Evolutionary conservation across 2,888 invertebrate species (phyloP).

Genomic region (Arctia plantaginis): DNA sequence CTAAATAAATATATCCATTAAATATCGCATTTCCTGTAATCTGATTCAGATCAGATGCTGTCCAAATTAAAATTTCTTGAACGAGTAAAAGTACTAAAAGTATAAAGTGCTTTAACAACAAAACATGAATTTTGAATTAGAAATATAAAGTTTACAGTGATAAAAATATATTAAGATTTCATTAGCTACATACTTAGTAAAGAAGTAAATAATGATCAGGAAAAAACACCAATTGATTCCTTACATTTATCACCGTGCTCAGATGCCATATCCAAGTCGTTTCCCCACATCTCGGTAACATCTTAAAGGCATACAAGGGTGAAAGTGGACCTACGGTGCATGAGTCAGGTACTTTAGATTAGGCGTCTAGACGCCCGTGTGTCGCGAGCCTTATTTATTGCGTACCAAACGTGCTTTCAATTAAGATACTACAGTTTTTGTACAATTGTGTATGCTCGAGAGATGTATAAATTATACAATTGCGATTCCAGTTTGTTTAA

Average conservation of each 20-base stretch:
- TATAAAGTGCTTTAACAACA: too few species aligned
- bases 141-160: too few species aligned
- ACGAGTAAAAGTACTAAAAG: too few species aligned
- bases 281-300: conserved; percentile 30
- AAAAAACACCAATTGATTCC: too few species aligned
- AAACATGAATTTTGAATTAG: too few species aligned
- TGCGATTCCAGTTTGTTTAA: background rate
- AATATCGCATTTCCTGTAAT: too few species aligned
- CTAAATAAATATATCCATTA: too few species aligned
- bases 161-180: too few species aligned
- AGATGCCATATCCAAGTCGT: conserved; percentile 4
- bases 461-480: conserved; percentile 21
- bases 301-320: conserved; percentile 51
- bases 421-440: conserved; percentile 59
- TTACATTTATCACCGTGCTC: background rate
- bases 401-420: conserved; percentile 61
- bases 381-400: conserved; percentile 63
- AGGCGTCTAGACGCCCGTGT: conserved; percentile 64
- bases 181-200: too few species aligned
- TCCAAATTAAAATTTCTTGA: too few species aligned
- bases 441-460: conserved; percentile 31
- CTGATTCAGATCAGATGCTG: too few species aligned
- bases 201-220: too few species aligned
- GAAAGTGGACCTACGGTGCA: conserved; percentile 39
- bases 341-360: conserved; percentile 71